Percentiles rank a stretch among this genome's conserved stretches.
Evolutionary conservation across 2,113 vertebrate genomes (phyloP).

Genomic region (Madoqua kirkii): DNA sequence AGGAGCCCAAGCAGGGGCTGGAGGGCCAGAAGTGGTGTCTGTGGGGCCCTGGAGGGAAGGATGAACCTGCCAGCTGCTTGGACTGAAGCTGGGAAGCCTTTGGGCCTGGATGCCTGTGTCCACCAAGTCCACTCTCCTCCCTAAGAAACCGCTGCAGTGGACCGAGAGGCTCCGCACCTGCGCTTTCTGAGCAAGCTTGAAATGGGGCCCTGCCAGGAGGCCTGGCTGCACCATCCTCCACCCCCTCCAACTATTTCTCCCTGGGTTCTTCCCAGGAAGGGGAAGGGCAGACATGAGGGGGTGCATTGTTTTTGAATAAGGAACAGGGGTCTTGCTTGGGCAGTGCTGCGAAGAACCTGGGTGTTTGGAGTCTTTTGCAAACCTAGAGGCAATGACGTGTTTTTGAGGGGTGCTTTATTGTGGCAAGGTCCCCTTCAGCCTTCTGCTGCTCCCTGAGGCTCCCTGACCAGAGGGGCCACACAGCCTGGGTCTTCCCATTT

Average conservation of each 20-base stretch:
- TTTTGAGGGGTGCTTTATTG: neutral
- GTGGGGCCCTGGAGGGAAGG: neutral
- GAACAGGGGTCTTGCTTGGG: neutral
- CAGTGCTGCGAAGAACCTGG: neutral
- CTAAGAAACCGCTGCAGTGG: neutral
- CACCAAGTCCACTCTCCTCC: neutral
- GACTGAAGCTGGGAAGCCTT: neutral
- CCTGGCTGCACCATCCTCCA: neutral
- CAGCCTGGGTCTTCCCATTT: neutral
- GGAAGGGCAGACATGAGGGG: neutral
- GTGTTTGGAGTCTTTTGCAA: slow-evolving; percentile 19
- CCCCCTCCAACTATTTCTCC: neutral
- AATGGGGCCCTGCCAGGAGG: neutral
- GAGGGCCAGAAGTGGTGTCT: slow-evolving; percentile 20
- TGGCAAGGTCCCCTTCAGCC: neutral
- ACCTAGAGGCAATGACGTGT: neutral
- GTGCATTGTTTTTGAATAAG: neutral
- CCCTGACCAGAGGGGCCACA: neutral
- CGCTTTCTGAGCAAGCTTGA: neutral
- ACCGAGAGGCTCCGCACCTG: neutral
- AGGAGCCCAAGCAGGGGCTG: neutral
- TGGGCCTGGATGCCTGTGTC: neutral
- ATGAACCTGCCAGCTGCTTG: slow-evolving; percentile 28
- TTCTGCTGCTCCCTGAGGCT: neutral
- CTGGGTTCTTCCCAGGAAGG: neutral